Base-by-base conservation (phyloP, 2,888 invertebrate species). In the Dusona sp. region DNA sequence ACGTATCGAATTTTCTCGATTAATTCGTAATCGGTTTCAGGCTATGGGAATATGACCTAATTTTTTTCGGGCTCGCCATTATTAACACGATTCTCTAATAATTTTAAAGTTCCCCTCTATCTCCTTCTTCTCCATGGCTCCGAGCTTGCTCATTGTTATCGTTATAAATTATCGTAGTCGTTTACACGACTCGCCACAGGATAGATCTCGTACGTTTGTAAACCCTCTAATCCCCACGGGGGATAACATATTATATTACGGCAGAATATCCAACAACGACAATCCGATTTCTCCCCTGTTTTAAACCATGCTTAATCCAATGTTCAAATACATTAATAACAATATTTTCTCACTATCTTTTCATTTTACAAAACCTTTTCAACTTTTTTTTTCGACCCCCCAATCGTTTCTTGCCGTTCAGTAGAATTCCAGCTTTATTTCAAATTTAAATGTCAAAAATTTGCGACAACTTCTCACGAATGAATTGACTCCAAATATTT, bases 81-180 rank as follows among this genome's bases (percentile, higher is more conserved):
- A 29, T 61, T 16, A 61, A 61, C 61, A 29, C 61, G 29, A 61
- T 29, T 29, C 29, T 61, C 29, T 29, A 61, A 16, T 61, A 4
- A 29, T 29, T 29, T 61, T 61, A 29, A 61, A 61, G 29, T 29
- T 61, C 29, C 6, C 61, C 29, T 29, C 38, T 45, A 6, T 67
- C 67, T n/a, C 67, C 22, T 42, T 11, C 38, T n/a, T 22, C 67
- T 38, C 22, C n/a, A 4, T 67, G 8, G 11, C 70, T 22, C 29
- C 22, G 22, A 36, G 33, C 48, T 13, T 51, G 57, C 38, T n/a
- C 75, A 48, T 67, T 79, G 79, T 83, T 74, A 79, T 74, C 67
- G 74, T 70, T 79, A 74, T 79, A 74, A 83, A 70, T 70, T 68
- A 79, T 79, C 79, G 79, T 74, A 68, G 74, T 6, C 48, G 57